Evolutionary conservation across 2,113 vertebrate genomes (phyloP).

Genomic region (Pygathrix nemaeus): DNA sequence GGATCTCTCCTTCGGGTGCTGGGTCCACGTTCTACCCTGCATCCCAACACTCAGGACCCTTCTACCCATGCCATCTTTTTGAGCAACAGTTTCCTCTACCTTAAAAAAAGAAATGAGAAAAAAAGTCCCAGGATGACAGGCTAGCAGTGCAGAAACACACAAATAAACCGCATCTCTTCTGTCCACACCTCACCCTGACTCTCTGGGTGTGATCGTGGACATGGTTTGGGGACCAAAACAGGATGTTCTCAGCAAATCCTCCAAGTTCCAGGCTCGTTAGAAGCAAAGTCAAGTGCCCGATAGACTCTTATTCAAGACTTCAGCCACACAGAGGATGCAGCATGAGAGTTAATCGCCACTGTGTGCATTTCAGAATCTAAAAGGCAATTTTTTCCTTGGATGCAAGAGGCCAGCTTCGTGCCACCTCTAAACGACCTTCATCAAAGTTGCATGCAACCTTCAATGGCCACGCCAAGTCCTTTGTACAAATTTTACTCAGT

Average conservation of each 20-base stretch:
- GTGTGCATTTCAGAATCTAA: not conserved
- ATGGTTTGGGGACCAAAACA: not conserved
- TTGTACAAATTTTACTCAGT: not conserved
- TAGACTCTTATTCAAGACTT: not conserved
- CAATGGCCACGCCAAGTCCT: not conserved
- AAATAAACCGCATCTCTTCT: not conserved
- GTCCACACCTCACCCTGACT: not conserved
- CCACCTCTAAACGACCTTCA: not conserved
- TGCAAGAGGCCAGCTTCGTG: not conserved
- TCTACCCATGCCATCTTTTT: not conserved
- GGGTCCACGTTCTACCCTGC: not conserved
- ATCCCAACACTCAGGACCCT: not conserved
- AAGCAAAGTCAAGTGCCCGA: not conserved
- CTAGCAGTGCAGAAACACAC: not conserved
- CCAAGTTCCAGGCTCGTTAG: not conserved
- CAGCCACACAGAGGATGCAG: fast-evolving
- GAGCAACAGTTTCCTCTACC: not conserved
- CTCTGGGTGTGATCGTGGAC: fast-evolving
- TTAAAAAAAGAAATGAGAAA: not conserved
- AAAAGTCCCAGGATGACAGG: not conserved
- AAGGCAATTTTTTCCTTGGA: not conserved
- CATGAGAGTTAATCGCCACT: fast-evolving
- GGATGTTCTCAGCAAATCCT: not conserved
- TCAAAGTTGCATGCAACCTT: not conserved
- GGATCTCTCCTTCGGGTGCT: fast-evolving